Evolutionary conservation across 2,113 vertebrate genomes (phyloP), one percentile per base, ranked within the genome.

Genomic region (Aythya baeri): DNA sequence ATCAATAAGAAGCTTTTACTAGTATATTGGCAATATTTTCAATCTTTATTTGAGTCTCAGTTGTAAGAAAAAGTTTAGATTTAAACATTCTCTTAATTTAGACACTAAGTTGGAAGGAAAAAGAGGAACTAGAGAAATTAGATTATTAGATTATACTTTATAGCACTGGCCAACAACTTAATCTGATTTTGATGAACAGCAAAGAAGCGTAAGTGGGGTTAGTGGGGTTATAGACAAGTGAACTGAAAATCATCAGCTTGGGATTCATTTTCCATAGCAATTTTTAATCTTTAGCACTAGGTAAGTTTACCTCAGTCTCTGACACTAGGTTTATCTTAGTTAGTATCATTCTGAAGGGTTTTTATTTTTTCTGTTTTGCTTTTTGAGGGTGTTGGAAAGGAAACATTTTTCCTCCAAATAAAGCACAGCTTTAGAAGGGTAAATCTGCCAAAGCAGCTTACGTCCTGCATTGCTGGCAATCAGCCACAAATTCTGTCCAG

Each of bases 371-470:
- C 17, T 4, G 5, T 66, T 86, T 85, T 86, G 31, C 12, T 38
- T 94, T 79, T 50, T 58, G 21, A 27, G 5, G 4, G 29, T 5
- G 12, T 17, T 46, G 17, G 73, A 62, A 88, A 72, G 43, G 43
- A 89, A 38, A 82, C 16, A 61, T 68, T 44, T 85, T 91, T 44
- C 34, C 49, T 62, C 34, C 49, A 93, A 86, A 78, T 86, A 89
- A 86, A 94, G 59, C 59, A 82, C 44, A 86, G 80, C 76, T 90
- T 94, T 90, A 72, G 79, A 91, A 81, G 67, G 26, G 68, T 66
- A 94, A 91, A 89, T 81, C 91, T 89, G 71, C 13, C 72, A 92
- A 95, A 95, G 94, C 59, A 91, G 62, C 91, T 96, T 96, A 94
- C 67, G 73, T 55, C 68, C 86, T 90, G 34, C 44, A 70, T 21